phyloP scores from a whole-genome alignment of 2,888 invertebrate species.

The Schizaphis graminum region DNA sequence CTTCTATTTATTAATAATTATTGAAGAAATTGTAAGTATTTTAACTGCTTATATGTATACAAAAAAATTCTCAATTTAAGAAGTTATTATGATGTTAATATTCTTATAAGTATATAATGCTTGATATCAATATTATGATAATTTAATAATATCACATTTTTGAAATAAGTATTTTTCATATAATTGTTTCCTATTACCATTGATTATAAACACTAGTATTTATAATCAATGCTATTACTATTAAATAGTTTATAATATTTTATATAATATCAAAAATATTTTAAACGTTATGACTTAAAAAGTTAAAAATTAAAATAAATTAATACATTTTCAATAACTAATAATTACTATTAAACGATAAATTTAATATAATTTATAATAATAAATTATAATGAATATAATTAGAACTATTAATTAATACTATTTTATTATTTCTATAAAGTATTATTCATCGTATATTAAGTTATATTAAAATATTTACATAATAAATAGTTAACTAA shows the following conservation, averaged over 20 bases:
- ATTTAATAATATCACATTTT: neutral
- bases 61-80: neutral
- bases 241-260: neutral
- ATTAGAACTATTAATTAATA: too few species aligned
- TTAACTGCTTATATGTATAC: neutral
- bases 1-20: neutral
- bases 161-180: neutral
- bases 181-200: neutral
- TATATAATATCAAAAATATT: neutral
- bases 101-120: neutral
- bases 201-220: too few species aligned
- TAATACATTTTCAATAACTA: neutral
- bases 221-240: too few species aligned
- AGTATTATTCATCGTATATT: neutral
- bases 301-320: neutral
- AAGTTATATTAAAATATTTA: neutral
- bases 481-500: neutral
- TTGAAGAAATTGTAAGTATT: neutral
- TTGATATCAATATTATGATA: neutral
- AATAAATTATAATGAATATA: neutral
- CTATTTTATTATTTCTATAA: too few species aligned
- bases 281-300: neutral
- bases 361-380: neutral
- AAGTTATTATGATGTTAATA: neutral
- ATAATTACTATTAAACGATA: neutral